phyloP scores from a whole-genome alignment of 2,888 invertebrate species.

The Choreutis nemorana region DNA sequence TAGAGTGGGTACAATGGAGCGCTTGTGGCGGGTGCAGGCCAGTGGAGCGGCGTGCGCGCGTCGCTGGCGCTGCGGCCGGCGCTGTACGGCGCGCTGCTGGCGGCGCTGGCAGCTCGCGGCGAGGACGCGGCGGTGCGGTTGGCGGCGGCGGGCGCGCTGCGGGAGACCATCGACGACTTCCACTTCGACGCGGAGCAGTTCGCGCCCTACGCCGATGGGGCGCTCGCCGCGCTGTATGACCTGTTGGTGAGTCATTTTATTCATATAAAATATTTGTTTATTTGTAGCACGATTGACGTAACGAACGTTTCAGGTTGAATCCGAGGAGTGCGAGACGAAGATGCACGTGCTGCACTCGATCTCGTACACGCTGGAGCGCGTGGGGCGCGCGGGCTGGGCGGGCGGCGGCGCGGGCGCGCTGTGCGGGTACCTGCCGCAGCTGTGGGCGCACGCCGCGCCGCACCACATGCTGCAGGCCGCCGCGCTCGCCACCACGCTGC shows the following conservation, averaged over 20 bases:
- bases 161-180: constrained; percentile 89
- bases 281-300: no score
- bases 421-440: constrained; percentile 81
- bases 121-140: constrained; percentile 92
- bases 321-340: constrained; percentile 93
- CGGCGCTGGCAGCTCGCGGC: constrained; percentile 67
- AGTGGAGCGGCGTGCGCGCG: constrained; percentile 85
- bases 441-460: constrained; percentile 89
- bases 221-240: constrained; percentile 81
- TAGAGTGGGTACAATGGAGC: no score
- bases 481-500: constrained; percentile 85
- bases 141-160: constrained; percentile 85
- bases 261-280: not conserved
- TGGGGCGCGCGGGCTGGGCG: constrained; percentile 82
- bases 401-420: constrained; percentile 71
- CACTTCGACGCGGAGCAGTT: constrained; percentile 90
- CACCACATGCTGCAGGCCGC: constrained; percentile 93
- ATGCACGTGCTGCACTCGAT: constrained; percentile 92
- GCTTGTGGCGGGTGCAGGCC: constrained; percentile 49
- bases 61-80: constrained; percentile 80
- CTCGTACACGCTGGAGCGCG: constrained; percentile 88
- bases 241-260: constrained; percentile 68
- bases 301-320: constrained; percentile 83
- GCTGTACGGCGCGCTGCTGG: constrained; percentile 80
- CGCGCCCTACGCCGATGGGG: constrained; percentile 80